phyloP scores from a whole-genome alignment of 1,140 invertebrate genomes.

The Micrasema longulum region DNA sequence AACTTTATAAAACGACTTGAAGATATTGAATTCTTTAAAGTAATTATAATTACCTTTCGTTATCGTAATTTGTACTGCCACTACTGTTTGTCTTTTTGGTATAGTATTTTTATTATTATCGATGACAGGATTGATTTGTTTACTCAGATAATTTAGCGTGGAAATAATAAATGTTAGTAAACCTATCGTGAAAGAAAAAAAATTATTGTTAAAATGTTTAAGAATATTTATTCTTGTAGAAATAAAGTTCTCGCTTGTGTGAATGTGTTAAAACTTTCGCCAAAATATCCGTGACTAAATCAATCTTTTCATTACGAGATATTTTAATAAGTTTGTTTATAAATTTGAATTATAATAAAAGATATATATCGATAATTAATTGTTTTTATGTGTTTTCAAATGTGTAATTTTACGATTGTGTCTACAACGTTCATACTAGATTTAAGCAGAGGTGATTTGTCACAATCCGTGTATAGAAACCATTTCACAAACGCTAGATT shows the following conservation, averaged over 20 bases:
- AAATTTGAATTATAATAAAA: constrained; percentile 48
- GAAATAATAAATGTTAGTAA: constrained; percentile 29
- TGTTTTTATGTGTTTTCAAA: constrained; percentile 51
- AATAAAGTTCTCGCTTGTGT: constrained; percentile 45
- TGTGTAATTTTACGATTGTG: constrained; percentile 47
- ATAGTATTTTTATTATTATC: constrained; percentile 44
- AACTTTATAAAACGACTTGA: constrained; percentile 15
- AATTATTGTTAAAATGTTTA: constrained; percentile 28
- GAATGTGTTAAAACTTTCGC: constrained; percentile 48
- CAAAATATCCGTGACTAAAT: constrained; percentile 50
- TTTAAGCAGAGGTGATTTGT: constrained; percentile 48
- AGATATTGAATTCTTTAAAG: constrained; percentile 42
- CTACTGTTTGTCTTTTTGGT: constrained; percentile 45
- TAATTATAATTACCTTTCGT: constrained; percentile 38
- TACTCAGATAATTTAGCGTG: constrained; percentile 39
- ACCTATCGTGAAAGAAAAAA: constrained; percentile 38
- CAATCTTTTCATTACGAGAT: constrained; percentile 44
- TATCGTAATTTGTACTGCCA: constrained; percentile 50
- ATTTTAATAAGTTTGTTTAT: constrained; percentile 44
- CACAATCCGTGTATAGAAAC: constrained; percentile 52
- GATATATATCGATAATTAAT: constrained; percentile 44
- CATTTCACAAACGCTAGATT: constrained; percentile 30
- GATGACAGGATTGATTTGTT: constrained; percentile 43
- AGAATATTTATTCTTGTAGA: constrained; percentile 40
- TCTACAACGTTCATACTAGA: constrained; percentile 52